Evolutionary conservation across 2,888 invertebrate genomes (phyloP), one percentile per base, ranked within the genome.

Genomic region (Plebejus argus): DNA sequence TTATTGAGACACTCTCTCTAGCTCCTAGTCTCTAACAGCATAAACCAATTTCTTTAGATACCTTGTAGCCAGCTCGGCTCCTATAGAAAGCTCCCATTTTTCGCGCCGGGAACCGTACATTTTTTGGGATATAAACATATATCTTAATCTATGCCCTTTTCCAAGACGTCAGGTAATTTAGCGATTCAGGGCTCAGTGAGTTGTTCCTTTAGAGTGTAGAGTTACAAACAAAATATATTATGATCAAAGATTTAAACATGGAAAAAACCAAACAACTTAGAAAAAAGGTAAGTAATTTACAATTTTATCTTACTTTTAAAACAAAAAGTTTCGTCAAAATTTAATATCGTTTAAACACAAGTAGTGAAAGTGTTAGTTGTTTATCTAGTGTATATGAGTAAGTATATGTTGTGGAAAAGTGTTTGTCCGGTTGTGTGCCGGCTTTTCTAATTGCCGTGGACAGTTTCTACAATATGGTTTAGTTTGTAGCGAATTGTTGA

Each of bases 391-490:
- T 66, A 33, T 66, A 45, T 45, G 45, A 45, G 45, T 45, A 45
- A 12, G 45, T 39, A 35, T 8, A 15, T 66, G 33, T 66, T 15
- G 33, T 66, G 33, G 66, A 66, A 66, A 66, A 66, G 66, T 66
- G 66, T 66, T 66, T 66, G 66, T 18, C 66, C 28, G 66, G 66
- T 66, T 66, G 66, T 66, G 6, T 33, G 66, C 33, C 66, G 15
- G 66, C 66, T 66, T 66, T 66, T 66, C 66, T 66, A 66, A 66
- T 66, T 66, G 66, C 28, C 6, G 66, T 28, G 66, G 66, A 66
- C 66, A 66, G 66, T 66, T 66, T 66, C 66, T 61, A 61, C 66
- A 66, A 66, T 66, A 33, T 66, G 15, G 12, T 23, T 61, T 7
- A 23, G 66, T 66, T 33, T 61, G 66, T 66, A 66, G 66, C 28